Base-by-base conservation (phyloP, 2,113 vertebrate genomes). In the Otocyon megalotis region DNA sequence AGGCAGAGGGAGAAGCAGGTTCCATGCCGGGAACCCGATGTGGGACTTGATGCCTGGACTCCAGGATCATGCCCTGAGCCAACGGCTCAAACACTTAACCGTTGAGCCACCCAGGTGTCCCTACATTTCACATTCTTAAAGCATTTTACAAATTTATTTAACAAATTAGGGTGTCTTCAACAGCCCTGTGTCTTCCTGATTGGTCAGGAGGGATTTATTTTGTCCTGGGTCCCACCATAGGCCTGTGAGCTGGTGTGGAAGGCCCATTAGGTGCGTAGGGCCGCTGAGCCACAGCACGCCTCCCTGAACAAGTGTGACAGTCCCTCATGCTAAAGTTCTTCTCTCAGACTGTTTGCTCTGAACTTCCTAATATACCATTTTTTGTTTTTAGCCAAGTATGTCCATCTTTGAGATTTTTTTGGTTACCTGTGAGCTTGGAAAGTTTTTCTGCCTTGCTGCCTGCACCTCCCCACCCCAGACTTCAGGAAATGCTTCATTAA, bases 401-500 rank as follows among this genome's bases (percentile, higher is more conserved):
- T 82, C 85, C 80, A 10, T 67, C n/a, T 95, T 76, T 81, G 85
- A 62, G 30, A 35, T 60, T 86, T 85, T 63, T 81, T 60, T 82
- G 50, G 12, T 76, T 82, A 82, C 15, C 24, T 81, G 4, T 69
- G 53, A 90, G 53, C 56, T 82, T 54, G 48, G 30, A 72, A 22
- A 60, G 24, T 65, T 56, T 80, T 67, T 37, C 77, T 62, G 9
- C 32, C 32, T 35, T 48, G 7, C 43, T 79, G 72, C 48, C 37
- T 81, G 37, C 0, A 60, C 50, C n/a, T 88, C 26, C 14, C 8
- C 6, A 4, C 30, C 74, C 71, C 83, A 50, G 28, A 19, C 53
- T 72, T 60, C 22, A 48, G 50, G 53, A 35, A 76, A 72, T 35
- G 8, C 80, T 85, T 53, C 32, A 11, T 65, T 37, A 85, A 60